Evolutionary conservation across 92 coral and sea anemone genomes (phyloP), one percentile per base, ranked within the genome.

Genomic region (Palythoa grandis): DNA sequence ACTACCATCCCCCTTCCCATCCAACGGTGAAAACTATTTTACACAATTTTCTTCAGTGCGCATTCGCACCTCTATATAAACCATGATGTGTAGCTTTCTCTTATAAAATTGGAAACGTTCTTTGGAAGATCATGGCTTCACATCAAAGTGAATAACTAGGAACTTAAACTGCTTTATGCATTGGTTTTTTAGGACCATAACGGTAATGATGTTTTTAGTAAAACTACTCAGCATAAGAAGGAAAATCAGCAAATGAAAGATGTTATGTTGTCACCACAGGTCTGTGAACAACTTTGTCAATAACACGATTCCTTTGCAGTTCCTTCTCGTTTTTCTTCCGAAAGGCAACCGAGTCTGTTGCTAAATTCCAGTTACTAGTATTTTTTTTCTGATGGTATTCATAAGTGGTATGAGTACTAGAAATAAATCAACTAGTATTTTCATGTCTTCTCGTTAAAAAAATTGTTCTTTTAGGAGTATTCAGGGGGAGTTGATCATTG

Each of bases 181-280:
- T 56, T 79, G 22, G 79, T 65, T 40, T 11, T 38, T 84, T 75
- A 94, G 98, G 98, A 94, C 76, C 86, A 94, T 60, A 94, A 94
- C 83, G 85, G 95, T 73, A 94, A 94, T 75, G 83, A 89, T 50
- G 82, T 94, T 86, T 61, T 92, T 52, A 88, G 76, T 25, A 70
- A 68, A 35, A 71, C 47, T 12, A 53, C 58, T 17, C 78, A 38
- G 19, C 54, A 83, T 22, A 54, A 40, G 68, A 73, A 35, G 87
- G 77, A 35, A 73, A 73, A 22, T 69, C 78, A 83, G 54, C 79
- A 83, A 70, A 83, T 11, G 52, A 15, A 70, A 70, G 77, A 83
- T 58, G 29, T 52, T 35, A 63, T 69, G 38, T 52, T 80, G 57
- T 0, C 66, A 80, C 75, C 74, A 67, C 74, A 80, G 85, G 85